Conservation (phyloP, 2,113 vertebrate genomes). For the Hypanus sabinus region DNA sequence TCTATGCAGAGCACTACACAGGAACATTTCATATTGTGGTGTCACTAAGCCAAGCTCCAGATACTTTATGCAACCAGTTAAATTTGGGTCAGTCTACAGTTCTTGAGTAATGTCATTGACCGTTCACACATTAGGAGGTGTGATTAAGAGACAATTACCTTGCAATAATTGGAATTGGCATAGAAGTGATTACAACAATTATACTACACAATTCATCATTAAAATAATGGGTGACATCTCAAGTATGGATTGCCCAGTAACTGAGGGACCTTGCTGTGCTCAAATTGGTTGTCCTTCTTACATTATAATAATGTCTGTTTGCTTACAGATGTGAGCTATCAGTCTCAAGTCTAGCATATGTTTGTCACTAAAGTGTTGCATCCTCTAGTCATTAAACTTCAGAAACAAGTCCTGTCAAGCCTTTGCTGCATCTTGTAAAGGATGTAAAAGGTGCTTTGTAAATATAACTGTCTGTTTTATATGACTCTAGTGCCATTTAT, state of each 20-base stretch:
- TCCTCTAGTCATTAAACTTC: too few relatives aligned
- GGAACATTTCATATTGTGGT: background rate
- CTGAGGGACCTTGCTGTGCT: too few relatives aligned
- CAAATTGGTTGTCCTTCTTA: too few relatives aligned
- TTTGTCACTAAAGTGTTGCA: too few relatives aligned
- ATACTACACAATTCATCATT: background rate
- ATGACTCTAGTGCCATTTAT: background rate
- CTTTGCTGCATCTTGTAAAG: too few relatives aligned
- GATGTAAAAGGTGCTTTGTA: too few relatives aligned
- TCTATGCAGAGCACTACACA: background rate
- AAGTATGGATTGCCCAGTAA: too few relatives aligned
- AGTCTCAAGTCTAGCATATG: too few relatives aligned
- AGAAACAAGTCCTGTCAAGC: too few relatives aligned
- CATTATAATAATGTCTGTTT: too few relatives aligned
- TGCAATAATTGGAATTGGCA: background rate
- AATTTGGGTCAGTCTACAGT: background rate
- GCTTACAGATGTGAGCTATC: too few relatives aligned
- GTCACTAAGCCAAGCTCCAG: background rate
- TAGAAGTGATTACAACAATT: background rate
- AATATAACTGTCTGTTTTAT: background rate
- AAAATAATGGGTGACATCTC: background rate
- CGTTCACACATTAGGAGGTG: background rate
- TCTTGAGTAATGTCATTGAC: background rate
- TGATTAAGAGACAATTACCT: constrained; percentile 5
- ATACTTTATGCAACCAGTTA: background rate